Base-by-base conservation (phyloP, 2,113 vertebrate genomes). In the Perognathus longimembris region DNA sequence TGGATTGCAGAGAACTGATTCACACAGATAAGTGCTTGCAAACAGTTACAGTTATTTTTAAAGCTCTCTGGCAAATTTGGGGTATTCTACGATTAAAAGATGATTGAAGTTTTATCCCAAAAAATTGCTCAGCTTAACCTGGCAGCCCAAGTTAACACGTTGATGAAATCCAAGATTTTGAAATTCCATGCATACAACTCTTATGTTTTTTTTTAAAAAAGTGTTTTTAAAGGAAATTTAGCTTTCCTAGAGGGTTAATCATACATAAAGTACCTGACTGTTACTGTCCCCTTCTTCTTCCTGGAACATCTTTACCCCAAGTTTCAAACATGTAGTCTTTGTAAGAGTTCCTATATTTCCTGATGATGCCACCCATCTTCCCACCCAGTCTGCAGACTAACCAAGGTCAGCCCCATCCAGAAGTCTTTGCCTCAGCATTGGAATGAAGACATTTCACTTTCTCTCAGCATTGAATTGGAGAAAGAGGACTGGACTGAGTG, bases 11-110 rank as follows among this genome's bases (percentile, higher is more conserved):
- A 95, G 71, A 93, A 88, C 28, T 96, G 91, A 92, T 94, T 94
- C 88, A 95, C 95, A 84, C 92, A 95, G 71, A 69, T 83, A 95
- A 96, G 67, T 40, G 70, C 75, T 73, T 95, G 95, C 75, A 97
- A 95, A 96, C n/a, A 90, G 90, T 67, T 85, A 80, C 67, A 94
- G 77, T 74, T 66, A 17, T 88, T 95, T 85, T 85, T 85, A 84
- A 89, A 92, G 61, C 42, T 94, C 30, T 21, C 86, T 89, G 93
- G 76, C 61, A 94, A 91, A 94, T 28, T 89, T 83, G 75, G 22
- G 26, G 76, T 81, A 74, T 24, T 89, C 42, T 85, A 66, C 38
- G 94, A 78, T 85, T 88, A 90, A 76, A 95, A 83, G 66, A 73
- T 50, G 32, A 88, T 50, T 86, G 54, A 92, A 59, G 61, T 79